Evolutionary conservation across 2,888 invertebrate species (phyloP), one percentile per base, ranked within the genome.

Genomic region (Phaedon cochleariae): DNA sequence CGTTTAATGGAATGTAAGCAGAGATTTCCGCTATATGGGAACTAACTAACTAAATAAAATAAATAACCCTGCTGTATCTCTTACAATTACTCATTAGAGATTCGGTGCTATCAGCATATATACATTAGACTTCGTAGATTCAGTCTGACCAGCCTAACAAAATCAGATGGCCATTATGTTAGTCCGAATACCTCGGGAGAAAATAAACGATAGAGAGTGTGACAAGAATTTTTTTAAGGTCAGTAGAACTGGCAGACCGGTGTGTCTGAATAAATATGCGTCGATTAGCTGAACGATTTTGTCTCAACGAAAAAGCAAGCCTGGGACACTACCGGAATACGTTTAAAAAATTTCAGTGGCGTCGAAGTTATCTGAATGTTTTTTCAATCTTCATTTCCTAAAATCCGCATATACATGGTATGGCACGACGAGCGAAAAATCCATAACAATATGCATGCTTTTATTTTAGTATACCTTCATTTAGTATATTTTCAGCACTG

Each of bases 211-310:
- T 65, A 60, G 53, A 59, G 51, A 51, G 51, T 45, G 46, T 46
- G 15, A 41, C 41, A 41, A 41, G 41, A 41, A 15, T 41, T 70
- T 69, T 73, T 73, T 73, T 73, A 72, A 70, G 73, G 73, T 73
- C 68, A 73, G 73, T 73, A 62, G 73, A 73, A 72, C 73, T 72
- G 69, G 66, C 57, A n/a, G 41, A 41, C 41, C 15, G 41, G 41
- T 15, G 59, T 65, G 68, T 70, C 70, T 65, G 73, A 71, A 73
- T 73, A 71, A 70, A 68, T 65, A 70, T 64, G 65, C 65, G 67
- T 60, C 53, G 65, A 70, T 65, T 69, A 62, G 65, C 54, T 57
- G 60, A 62, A 68, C 68, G 65, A 63, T 68, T 68, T 65, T 65
- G 64, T 65, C 61, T 63, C 46, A 58, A 54, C 22, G 49, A 64